These are phyloP conservation scores for Poecilia gillii DNA, from an alignment of 2,797 vertebrate genomes.

Conservation along the genomic window DNA sequence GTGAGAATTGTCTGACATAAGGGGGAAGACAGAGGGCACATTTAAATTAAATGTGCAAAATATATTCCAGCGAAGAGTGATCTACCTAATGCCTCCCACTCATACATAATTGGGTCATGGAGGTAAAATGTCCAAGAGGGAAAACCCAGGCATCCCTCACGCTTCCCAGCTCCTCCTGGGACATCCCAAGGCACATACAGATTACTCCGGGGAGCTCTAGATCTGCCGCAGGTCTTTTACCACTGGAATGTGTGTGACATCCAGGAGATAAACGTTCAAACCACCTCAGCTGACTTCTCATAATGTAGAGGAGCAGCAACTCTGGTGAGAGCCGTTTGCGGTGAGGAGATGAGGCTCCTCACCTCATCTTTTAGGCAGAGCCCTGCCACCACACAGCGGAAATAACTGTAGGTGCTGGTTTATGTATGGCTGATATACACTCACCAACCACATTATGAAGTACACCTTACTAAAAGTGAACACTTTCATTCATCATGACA, in stretches of 20 bases:
- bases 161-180: background rate
- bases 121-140: background rate
- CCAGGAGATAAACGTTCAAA: background rate
- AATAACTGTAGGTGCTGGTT: background rate
- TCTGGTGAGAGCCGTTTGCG: background rate
- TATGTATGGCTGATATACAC: background rate
- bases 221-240: background rate
- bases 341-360: background rate
- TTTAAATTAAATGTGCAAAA: background rate
- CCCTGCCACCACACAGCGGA: background rate
- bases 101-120: background rate
- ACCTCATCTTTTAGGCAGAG: background rate
- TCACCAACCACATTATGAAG: background rate
- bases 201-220: background rate
- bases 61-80: background rate
- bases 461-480: background rate
- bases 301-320: background rate
- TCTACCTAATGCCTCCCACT: background rate
- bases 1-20: background rate
- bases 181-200: background rate
- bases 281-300: background rate
- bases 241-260: background rate
- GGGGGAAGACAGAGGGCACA: background rate
- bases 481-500: background rate
- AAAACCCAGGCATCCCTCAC: background rate